Evolutionary conservation across 2,113 vertebrate species (phyloP), one percentile per base, ranked within the genome.

Genomic region (Pitta sordida): DNA sequence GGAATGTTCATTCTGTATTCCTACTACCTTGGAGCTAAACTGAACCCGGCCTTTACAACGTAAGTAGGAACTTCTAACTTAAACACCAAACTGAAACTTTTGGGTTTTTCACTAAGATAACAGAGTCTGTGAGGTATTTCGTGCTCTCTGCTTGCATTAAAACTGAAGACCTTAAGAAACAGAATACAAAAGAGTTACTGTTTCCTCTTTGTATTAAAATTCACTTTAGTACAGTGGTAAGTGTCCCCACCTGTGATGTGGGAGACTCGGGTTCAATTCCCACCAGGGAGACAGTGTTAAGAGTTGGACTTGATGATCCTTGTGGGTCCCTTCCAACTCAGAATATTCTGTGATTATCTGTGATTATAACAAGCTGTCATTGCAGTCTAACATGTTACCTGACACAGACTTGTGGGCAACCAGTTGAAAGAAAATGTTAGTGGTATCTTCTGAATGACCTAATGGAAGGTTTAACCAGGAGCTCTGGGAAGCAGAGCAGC

Each of bases 1-100:
- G 98, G 98, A 77, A 99, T 99, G 98, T 99, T 99, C 96, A 99
- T 99, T 96, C 97, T 99, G 15, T 99, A 99, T 85, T 99, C 98
- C 34, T 99, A 99, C 96, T 99, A 99, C 88, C 98, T 98, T 91
- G 98, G 98, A 86, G 98, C 98, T 59, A 99, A 99, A 96, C 97
- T 99, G 44, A 99, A 99, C 86, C 96, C 98, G 3, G 98, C 98
- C 88, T 99, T 99, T 90, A 99, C 98, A 83, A 99, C 98, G 98
- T 99, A 97, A 99, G 98, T 98, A 79, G 56, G 59, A 81, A 26
- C 17, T 70, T 88, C 37, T 27, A 59, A 89, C 26, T 51, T 55
- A 26, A 86, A 93, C 91, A n/a, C 67, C 15, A 4, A 23, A 34
- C 32, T 4, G 49, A 58, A 43, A 6, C 20, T 80, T 69, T 2